Base-by-base conservation (phyloP, 2,888 invertebrate species). In the Apamea monoglypha region DNA sequence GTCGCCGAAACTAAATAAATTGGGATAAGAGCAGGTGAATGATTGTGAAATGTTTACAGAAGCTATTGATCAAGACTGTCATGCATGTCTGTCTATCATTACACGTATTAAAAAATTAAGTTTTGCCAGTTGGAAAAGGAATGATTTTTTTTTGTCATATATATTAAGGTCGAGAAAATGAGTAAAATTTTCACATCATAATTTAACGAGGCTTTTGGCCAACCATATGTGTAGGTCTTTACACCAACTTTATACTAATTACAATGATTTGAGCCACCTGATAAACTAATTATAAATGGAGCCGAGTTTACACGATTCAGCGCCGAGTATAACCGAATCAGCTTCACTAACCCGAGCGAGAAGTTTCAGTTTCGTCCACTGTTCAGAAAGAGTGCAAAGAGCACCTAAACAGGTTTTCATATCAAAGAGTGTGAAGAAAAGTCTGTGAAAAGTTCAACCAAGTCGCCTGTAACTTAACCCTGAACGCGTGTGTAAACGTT, bases 401-500 rank as follows among this genome's bases (percentile, higher is more conserved):
- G 8, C 21, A 21, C 21, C 8, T 0, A 5, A 7, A 53, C 0
- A 53, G 0, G 56, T 4, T 56, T 25, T 10, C 56, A 56, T 12
- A n/a, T n/a, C 0, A 56, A 56, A 47, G 7, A 10, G 0, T 5
- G 2, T 16, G 14, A 29, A 47, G 7, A 29, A 21, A 29, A 29
- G 21, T 14, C 21, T 29, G 21, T 25, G 2, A 70, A 53, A 71
- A 40, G 12, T 40, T n/a, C n/a, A 21, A 40, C 32, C 16, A 16
- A 29, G 0, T 12, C 76, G 7, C 85, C 66, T 77, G 8, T 85
- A 75, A 79, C 88, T 90, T 89, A 80, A 25, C 56, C 90, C 87
- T 80, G 66, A 76, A 78, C 74, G 86, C 81, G 83, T 89, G 84
- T 91, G 89, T 87, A 89, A 92, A 88, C 91, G 90, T 91, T 90